These are phyloP conservation scores for Hemithea aestivaria DNA, from an alignment of 2,888 invertebrate species.

Conservation along the genomic window DNA sequence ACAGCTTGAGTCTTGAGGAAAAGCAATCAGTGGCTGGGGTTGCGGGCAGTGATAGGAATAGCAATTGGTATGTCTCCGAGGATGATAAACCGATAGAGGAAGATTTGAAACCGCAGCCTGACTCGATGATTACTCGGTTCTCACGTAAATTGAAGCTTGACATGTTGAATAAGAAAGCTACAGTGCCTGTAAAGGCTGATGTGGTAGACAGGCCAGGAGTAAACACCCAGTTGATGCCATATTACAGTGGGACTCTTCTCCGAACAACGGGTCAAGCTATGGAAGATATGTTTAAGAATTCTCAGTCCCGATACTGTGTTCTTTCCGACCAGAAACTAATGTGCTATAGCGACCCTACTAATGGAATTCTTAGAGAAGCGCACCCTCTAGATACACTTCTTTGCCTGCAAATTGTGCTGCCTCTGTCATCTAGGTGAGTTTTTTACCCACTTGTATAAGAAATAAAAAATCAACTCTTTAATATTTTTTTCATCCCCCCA, in stretches of 20 bases:
- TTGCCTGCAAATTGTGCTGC: conserved; percentile 82
- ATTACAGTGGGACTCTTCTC: conserved; percentile 81
- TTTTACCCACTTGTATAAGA: too few relatives aligned
- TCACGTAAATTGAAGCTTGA: conserved; percentile 73
- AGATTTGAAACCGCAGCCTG: conserved; percentile 37
- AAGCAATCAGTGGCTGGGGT: conserved; percentile 6
- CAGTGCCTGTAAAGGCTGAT: conserved; percentile 38
- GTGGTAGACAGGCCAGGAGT: conserved; percentile 75
- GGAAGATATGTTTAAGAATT: conserved; percentile 86
- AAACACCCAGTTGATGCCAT: conserved; percentile 62
- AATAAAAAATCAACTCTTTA: too few relatives aligned
- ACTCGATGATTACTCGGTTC: conserved; percentile 60
- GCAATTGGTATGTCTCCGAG: conserved; percentile 60
- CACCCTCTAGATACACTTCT: conserved; percentile 83
- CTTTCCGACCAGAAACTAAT: conserved; percentile 85
- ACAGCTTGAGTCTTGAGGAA: conserved; percentile 67
- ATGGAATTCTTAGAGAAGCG: conserved; percentile 83
- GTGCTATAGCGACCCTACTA: conserved; percentile 86
- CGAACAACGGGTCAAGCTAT: conserved; percentile 77
- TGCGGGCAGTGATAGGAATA: conserved; percentile 52
- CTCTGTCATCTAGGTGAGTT: conserved; percentile 67
- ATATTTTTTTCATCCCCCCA: too few relatives aligned
- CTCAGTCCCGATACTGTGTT: conserved; percentile 85
- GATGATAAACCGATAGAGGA: conserved; percentile 36
- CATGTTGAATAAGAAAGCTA: conserved; percentile 58